Evolutionary conservation across 2,888 invertebrate species (phyloP), one percentile per base, ranked within the genome.

Genomic region (Caenorhabditis uteleia): DNA sequence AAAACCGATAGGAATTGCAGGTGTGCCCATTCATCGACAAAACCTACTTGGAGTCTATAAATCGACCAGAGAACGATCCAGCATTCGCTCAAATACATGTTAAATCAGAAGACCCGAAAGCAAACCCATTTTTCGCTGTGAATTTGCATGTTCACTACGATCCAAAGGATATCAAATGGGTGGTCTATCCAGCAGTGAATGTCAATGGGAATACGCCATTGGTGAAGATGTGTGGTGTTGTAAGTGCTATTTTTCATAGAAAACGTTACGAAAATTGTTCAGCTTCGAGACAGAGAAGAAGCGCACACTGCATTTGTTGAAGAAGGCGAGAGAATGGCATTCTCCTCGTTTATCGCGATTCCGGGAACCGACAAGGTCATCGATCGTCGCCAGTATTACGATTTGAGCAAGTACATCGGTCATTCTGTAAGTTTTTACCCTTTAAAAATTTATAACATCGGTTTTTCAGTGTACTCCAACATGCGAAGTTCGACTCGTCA

Each of bases 211-310:
- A 50, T 14, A 50, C 43, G n/a, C 50, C 50, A 3, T 26, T 50
- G 5, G 23, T 50, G 4, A 14, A 26, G 43, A 50, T 50, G 50
- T n/a, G 34, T n/a, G 50, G 50, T 25, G 42, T 50, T n/a, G n/a
- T n/a, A n/a, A n/a, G n/a, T n/a, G n/a, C n/a, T n/a, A n/a, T n/a
- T n/a, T n/a, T n/a, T n/a, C n/a, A n/a, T n/a, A n/a, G n/a, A n/a
- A n/a, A n/a, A n/a, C n/a, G n/a, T n/a, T n/a, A n/a, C n/a, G n/a
- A n/a, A n/a, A n/a, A n/a, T n/a, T n/a, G n/a, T n/a, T n/a, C n/a
- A n/a, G 26, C 29, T 50, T 25, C 14, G 34, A 14, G 23, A 42
- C 8, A 6, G 5, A 2, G 3, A 33, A 8, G 6, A 14, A 5
- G 50, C 50, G 14, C 43, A 50, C 25, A 6, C 14, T 10, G 18